Conservation (phyloP, 1,140 invertebrate genomes). For the Brachionus sp. region DNA sequence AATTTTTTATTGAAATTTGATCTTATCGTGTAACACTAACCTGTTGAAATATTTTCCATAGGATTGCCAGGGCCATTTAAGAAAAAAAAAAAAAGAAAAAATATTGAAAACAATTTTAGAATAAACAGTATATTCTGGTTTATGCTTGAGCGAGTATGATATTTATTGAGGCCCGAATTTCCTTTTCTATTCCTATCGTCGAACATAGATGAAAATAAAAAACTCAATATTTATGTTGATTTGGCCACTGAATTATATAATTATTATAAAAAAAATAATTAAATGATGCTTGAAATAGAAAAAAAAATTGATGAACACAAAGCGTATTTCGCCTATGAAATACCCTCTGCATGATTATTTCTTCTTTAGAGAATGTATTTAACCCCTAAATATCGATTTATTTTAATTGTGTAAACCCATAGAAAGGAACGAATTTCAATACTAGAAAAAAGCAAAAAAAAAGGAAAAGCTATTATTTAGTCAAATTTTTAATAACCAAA, state of each 20-base stretch:
- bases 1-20: not conserved
- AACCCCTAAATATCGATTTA: constrained; percentile 34
- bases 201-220: not conserved
- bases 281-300: constrained; percentile 33
- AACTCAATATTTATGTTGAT: constrained; percentile 29
- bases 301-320: constrained; percentile 5
- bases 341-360: constrained; percentile 36
- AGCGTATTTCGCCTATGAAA: not conserved
- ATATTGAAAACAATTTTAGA: no score
- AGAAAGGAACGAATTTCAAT: not conserved
- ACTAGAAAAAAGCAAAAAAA: constrained; percentile 7
- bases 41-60: not conserved
- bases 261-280: constrained; percentile 17
- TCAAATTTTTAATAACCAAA: constrained; percentile 25
- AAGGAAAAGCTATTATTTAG: constrained; percentile 36
- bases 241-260: constrained; percentile 39
- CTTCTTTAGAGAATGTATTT: constrained; percentile 19
- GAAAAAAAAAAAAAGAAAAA: no score
- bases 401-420: constrained; percentile 27
- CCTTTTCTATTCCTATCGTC: not conserved
- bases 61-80: not conserved
- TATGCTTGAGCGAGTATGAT: not conserved
- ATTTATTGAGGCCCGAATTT: not conserved
- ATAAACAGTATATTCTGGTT: not conserved
- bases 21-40: constrained; percentile 6